Evolutionary conservation across 1,140 invertebrate species (phyloP).

Genomic region (Maconellicoccus hirsutus): DNA sequence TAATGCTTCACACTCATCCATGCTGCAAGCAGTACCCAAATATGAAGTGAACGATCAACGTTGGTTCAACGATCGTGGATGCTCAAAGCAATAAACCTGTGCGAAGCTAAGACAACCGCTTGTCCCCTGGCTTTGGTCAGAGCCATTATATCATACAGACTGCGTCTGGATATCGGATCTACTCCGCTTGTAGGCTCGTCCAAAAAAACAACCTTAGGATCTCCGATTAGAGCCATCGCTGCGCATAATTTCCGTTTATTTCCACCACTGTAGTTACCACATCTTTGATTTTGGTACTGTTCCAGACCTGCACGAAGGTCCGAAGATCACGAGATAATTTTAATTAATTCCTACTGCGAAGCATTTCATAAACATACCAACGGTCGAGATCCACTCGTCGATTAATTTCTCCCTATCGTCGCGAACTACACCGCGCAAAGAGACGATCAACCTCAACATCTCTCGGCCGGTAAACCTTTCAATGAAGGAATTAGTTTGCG

Average conservation of each 20-base stretch:
- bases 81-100: conserved; percentile 28
- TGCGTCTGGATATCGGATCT: conserved; percentile 60
- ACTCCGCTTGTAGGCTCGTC: conserved; percentile 74
- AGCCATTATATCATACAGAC: conserved; percentile 62
- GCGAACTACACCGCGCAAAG: conserved; percentile 45
- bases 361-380: conserved; percentile 37
- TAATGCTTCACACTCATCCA: conserved; percentile 59
- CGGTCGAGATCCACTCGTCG: conserved; percentile 40
- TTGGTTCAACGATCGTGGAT: too few species aligned
- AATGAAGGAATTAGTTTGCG: conserved; percentile 46
- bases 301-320: background rate
- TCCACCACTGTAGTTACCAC: conserved; percentile 56
- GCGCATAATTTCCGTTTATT: conserved; percentile 92
- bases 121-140: conserved; percentile 39
- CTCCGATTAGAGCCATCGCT: conserved; percentile 82
- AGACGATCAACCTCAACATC: conserved; percentile 38
- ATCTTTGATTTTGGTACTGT: conserved; percentile 25
- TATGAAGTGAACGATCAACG: too few species aligned
- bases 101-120: conserved; percentile 24
- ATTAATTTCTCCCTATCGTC: conserved; percentile 41
- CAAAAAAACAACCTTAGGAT: conserved; percentile 75
- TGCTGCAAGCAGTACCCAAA: conserved; percentile 24
- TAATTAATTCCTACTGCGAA: background rate
- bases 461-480: conserved; percentile 41
- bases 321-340: conserved; percentile 28